Evolutionary conservation across 2,113 vertebrate species (phyloP).

Genomic region (Uria lomvia): DNA sequence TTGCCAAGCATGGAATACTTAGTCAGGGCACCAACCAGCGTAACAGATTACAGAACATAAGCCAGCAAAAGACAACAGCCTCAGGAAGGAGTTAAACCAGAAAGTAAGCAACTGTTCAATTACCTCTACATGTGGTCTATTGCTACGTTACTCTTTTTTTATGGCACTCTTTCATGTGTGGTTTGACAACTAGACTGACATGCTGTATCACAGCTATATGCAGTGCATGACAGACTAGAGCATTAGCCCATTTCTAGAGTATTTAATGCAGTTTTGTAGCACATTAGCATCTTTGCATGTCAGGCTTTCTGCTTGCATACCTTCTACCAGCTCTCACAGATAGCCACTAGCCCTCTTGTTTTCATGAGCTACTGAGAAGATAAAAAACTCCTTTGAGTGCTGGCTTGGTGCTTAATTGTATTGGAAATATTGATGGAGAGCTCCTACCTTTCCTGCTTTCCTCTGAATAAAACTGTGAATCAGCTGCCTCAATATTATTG

Average conservation of each 20-base stretch:
- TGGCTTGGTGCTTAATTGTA: neutral
- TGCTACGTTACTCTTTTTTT: neutral
- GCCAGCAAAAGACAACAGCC: conserved; percentile 41
- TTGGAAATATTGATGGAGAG: neutral
- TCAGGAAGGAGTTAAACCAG: conserved; percentile 1
- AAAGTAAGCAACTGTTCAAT: conserved; percentile 44
- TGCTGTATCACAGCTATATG: conserved; percentile 9
- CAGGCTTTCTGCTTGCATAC: neutral
- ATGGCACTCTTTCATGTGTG: neutral
- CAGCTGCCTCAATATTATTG: neutral
- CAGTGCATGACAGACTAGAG: neutral
- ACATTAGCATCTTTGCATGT: neutral
- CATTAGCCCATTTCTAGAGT: conserved; percentile 3
- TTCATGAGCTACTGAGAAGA: neutral
- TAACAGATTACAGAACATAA: conserved; percentile 48
- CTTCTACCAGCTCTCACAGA: neutral
- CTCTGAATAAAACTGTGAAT: neutral
- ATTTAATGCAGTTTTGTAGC: neutral
- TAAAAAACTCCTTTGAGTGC: neutral
- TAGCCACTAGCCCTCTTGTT: neutral
- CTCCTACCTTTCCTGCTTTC: neutral
- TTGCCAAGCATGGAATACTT: conserved; percentile 37
- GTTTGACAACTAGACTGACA: conserved; percentile 44
- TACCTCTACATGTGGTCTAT: conserved; percentile 23
- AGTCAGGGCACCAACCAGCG: conserved; percentile 11